Evolutionary conservation across 2,113 vertebrate species (phyloP).

Genomic region (Odocoileus hemionus): DNA sequence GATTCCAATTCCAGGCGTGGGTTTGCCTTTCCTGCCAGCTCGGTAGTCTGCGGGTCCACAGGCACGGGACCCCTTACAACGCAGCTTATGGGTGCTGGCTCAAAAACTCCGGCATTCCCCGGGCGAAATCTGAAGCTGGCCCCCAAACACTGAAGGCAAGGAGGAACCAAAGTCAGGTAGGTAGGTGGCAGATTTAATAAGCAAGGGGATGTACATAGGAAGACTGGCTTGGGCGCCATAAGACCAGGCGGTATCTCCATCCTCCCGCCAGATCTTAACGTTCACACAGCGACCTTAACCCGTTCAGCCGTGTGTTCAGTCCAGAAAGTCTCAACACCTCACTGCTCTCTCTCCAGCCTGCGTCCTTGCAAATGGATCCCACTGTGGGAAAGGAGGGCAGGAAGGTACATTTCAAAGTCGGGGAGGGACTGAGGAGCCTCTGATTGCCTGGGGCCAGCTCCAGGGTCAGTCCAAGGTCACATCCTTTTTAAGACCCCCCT

Average conservation of each 20-base stretch:
- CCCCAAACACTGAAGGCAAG: neutral
- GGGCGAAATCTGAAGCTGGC: neutral
- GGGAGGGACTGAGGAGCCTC: neutral
- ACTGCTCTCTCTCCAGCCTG: neutral
- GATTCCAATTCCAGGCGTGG: neutral
- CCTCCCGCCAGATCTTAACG: neutral
- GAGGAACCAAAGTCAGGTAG: neutral
- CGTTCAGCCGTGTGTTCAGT: neutral
- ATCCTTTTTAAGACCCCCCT: neutral
- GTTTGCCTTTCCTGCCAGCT: neutral
- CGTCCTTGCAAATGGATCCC: neutral
- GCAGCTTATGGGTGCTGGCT: neutral
- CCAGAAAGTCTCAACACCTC: neutral
- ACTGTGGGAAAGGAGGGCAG: fast-evolving
- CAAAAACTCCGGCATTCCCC: neutral
- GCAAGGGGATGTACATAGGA: neutral
- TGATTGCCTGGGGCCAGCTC: neutral
- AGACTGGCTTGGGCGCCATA: too few relatives aligned
- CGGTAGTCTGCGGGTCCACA: neutral
- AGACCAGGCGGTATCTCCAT: neutral
- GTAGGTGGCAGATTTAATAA: neutral
- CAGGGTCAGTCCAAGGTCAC: neutral
- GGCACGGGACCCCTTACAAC: neutral
- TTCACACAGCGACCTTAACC: neutral
- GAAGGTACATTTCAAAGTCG: neutral